Conservation (phyloP, 2,797 vertebrate species). For the Ctenosaura bakeri region DNA sequence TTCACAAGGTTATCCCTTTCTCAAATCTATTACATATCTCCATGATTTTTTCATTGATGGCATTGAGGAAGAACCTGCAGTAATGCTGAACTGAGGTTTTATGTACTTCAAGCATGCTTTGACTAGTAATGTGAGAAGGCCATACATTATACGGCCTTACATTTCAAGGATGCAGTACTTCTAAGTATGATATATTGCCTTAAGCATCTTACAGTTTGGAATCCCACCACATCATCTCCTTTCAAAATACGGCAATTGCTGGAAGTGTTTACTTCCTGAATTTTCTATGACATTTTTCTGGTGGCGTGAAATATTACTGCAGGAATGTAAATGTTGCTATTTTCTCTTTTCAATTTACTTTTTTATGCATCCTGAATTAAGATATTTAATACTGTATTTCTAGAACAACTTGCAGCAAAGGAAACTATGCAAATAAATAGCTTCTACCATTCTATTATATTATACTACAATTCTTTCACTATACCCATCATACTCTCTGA, state of each 20-base stretch:
- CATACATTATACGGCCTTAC: neutral
- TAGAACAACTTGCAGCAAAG: neutral
- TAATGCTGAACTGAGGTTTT: neutral
- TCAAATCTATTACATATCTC: no score
- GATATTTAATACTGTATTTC: neutral
- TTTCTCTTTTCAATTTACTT: neutral
- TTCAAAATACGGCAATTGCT: neutral
- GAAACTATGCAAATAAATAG: neutral
- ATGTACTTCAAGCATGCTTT: neutral
- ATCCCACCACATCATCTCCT: neutral
- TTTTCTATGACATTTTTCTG: neutral
- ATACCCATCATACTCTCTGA: no score
- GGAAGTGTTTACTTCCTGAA: neutral
- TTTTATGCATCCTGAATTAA: neutral
- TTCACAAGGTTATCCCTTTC: no score
- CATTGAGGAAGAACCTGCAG: neutral
- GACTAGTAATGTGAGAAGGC: neutral
- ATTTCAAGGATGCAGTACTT: neutral
- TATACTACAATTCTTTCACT: no score
- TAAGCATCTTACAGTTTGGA: neutral
- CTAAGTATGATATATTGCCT: conserved; percentile 6
- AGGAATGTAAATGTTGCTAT: neutral
- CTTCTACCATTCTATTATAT: neutral
- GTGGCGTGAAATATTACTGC: conserved; percentile 11
- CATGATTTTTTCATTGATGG: neutral